Evolutionary conservation across 2,888 invertebrate genomes (phyloP).

Genomic region (Fragum fragum): DNA sequence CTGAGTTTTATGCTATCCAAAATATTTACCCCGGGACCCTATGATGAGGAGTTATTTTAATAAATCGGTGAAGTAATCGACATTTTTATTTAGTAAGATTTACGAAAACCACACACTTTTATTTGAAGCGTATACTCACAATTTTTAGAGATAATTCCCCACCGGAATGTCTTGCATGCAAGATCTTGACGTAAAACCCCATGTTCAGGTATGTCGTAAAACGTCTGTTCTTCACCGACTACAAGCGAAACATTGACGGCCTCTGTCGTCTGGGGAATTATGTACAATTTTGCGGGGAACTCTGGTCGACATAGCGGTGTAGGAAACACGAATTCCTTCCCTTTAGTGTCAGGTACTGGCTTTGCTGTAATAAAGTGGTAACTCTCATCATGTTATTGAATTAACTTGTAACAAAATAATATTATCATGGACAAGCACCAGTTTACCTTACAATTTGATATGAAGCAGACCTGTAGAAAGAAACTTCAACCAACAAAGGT

Average conservation of each 20-base stretch:
- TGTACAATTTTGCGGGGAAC: slow-evolving; percentile 40
- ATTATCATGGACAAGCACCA: too few species aligned
- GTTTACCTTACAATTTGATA: too few species aligned
- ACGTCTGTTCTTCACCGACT: not conserved
- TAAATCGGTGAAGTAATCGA: too few species aligned
- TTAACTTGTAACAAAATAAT: too few species aligned
- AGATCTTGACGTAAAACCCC: slow-evolving; percentile 39
- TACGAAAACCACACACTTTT: too few species aligned
- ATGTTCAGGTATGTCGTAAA: slow-evolving; percentile 23
- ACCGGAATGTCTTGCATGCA: slow-evolving; percentile 39
- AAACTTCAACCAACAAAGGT: too few species aligned
- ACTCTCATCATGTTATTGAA: too few species aligned
- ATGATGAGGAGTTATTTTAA: too few species aligned
- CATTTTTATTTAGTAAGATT: too few species aligned
- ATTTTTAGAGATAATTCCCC: slow-evolving; percentile 35
- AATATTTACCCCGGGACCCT: too few species aligned
- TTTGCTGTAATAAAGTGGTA: slow-evolving; percentile 31
- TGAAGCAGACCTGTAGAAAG: too few species aligned
- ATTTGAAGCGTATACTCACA: slow-evolving; percentile 29
- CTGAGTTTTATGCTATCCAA: too few species aligned
- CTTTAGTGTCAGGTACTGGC: slow-evolving; percentile 62
- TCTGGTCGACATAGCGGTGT: slow-evolving; percentile 45
- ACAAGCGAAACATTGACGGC: slow-evolving; percentile 52
- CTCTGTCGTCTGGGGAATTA: slow-evolving; percentile 60
- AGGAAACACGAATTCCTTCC: slow-evolving; percentile 56